Evolutionary conservation across 2,797 vertebrate genomes (phyloP).

Genomic region (Ctenopoma kingsleyae): DNA sequence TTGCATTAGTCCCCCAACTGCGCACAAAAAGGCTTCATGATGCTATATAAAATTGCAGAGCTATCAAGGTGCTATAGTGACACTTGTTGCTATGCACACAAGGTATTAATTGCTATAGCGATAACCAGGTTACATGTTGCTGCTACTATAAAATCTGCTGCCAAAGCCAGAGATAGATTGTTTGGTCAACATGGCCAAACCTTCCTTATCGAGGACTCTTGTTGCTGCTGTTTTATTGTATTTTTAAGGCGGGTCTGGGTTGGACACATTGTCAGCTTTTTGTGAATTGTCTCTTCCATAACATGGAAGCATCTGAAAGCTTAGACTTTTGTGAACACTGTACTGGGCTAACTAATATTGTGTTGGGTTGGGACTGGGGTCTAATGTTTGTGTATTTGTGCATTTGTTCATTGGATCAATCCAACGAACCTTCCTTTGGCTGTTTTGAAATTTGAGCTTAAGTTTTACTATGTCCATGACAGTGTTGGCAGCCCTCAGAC

Average conservation of each 20-base stretch:
- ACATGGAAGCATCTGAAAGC: constrained; percentile 27
- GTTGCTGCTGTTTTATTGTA: constrained; percentile 37
- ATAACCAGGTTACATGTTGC: constrained; percentile 42
- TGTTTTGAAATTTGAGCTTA: too few relatives aligned
- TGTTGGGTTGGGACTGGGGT: too few relatives aligned
- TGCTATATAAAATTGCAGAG: constrained; percentile 51
- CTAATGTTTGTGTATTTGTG: too few relatives aligned
- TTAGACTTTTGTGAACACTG: too few relatives aligned
- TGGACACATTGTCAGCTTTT: constrained; percentile 38
- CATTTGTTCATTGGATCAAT: too few relatives aligned
- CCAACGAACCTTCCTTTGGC: too few relatives aligned
- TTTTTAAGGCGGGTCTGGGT: constrained; percentile 65
- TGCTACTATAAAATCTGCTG: constrained; percentile 42
- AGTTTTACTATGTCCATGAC: too few relatives aligned
- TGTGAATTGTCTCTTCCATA: not conserved
- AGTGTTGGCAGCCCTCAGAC: too few relatives aligned
- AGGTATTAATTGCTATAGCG: constrained; percentile 54
- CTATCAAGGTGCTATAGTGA: constrained; percentile 57
- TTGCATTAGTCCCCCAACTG: constrained; percentile 30
- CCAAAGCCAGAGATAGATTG: constrained; percentile 57
- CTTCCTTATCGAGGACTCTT: constrained; percentile 54
- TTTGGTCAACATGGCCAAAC: constrained; percentile 68
- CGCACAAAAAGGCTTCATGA: constrained; percentile 49
- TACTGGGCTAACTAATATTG: too few relatives aligned
- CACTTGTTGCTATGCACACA: constrained; percentile 65